Evolutionary conservation across 2,113 vertebrate genomes (phyloP).

Genomic region (Ornithorhynchus anatinus): DNA sequence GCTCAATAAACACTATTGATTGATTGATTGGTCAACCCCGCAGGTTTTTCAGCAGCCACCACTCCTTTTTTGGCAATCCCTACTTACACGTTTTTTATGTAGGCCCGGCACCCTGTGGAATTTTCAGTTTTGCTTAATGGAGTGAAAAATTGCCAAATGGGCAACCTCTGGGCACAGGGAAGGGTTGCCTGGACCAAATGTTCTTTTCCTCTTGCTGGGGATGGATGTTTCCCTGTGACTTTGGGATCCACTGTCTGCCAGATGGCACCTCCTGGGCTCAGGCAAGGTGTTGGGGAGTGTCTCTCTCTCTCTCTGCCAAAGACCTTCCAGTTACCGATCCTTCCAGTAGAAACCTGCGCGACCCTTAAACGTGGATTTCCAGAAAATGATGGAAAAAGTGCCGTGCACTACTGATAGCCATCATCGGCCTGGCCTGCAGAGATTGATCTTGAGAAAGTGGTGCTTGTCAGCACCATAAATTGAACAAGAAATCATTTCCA

Average conservation of each 20-base stretch:
- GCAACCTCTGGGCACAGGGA: neutral
- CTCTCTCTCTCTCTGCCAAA: constrained; percentile 20
- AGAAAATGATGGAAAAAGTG: constrained; percentile 36
- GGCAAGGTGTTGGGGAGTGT: constrained; percentile 29
- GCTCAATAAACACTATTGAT: too few relatives aligned
- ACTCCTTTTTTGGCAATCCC: too few relatives aligned
- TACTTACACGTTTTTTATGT: too few relatives aligned
- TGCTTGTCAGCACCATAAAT: constrained; percentile 20
- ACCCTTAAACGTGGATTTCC: constrained; percentile 29
- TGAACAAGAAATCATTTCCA: constrained; percentile 35
- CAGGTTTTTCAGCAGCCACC: too few relatives aligned
- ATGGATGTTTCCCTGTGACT: neutral
- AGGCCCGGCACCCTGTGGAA: too few relatives aligned
- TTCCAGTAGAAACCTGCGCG: constrained; percentile 30
- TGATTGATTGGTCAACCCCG: too few relatives aligned
- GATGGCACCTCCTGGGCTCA: constrained; percentile 39
- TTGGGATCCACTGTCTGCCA: constrained; percentile 41
- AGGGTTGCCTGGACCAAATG: constrained; percentile 7
- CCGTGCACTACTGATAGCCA: neutral
- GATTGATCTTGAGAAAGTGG: constrained; percentile 9
- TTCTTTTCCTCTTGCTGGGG: constrained; percentile 26
- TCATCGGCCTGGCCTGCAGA: neutral
- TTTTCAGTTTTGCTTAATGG: too few relatives aligned
- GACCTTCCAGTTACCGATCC: constrained; percentile 13
- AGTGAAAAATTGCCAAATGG: neutral